A percentile compares a stretch with the other conserved stretches of the same genome.
Conservation (phyloP, 1,140 invertebrate genomes). For the Lordiphosa collinella region DNA sequence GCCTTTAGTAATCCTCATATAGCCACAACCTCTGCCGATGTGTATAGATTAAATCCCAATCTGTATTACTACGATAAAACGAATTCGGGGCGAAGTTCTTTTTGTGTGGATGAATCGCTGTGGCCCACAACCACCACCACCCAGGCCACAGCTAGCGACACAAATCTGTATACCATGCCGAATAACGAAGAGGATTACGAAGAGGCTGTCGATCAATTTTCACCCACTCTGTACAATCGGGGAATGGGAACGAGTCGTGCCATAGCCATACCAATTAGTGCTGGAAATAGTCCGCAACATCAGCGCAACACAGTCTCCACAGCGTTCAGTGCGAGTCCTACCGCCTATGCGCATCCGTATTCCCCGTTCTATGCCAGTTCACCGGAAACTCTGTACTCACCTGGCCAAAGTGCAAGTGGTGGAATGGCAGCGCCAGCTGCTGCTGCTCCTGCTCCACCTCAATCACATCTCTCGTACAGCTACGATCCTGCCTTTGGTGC, state of each 20-base stretch:
- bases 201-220: constrained; percentile 72
- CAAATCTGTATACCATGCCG: constrained; percentile 45
- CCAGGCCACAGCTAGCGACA: constrained; percentile 35
- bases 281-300: constrained; percentile 68
- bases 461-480: constrained; percentile 40
- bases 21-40: constrained; percentile 26
- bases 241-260: constrained; percentile 24
- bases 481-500: constrained; percentile 61
- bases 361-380: constrained; percentile 70
- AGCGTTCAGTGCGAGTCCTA: constrained; percentile 65
- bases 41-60: constrained; percentile 47
- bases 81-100: constrained; percentile 58
- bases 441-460: not conserved
- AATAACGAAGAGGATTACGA: constrained; percentile 54
- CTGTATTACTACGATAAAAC: constrained; percentile 66
- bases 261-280: constrained; percentile 67
- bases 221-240: constrained; percentile 56
- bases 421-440: not conserved
- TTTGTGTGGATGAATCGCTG: constrained; percentile 66
- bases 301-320: constrained; percentile 7
- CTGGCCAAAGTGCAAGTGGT: not conserved
- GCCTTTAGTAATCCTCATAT: constrained; percentile 74
- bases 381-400: constrained; percentile 41
- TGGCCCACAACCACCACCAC: constrained; percentile 40
- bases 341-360: constrained; percentile 48